These are phyloP conservation scores for Portevinia maculata DNA, from an alignment of 2,888 invertebrate species.

Conservation along the genomic window DNA sequence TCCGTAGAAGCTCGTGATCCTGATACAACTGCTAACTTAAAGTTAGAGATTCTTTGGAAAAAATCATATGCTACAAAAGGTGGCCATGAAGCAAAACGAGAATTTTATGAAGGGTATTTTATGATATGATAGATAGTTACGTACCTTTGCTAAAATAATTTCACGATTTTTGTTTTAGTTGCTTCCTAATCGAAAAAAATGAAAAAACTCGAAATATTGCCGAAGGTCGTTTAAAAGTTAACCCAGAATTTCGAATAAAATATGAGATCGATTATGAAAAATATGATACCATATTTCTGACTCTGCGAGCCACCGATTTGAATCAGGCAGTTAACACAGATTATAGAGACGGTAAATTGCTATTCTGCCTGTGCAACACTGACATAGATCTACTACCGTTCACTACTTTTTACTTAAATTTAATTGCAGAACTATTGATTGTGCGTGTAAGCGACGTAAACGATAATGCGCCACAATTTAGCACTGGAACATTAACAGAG, in stretches of 20 bases:
- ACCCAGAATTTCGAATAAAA: constrained; percentile 67
- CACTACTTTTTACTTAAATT: background rate
- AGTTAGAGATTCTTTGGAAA: constrained; percentile 86
- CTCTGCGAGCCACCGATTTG: constrained; percentile 83
- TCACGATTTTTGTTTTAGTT: constrained; percentile 74
- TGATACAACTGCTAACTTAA: constrained; percentile 85
- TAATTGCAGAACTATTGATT: constrained; percentile 84
- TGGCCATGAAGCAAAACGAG: constrained; percentile 79
- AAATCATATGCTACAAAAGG: constrained; percentile 85
- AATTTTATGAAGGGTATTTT: constrained; percentile 62
- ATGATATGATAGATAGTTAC: background rate
- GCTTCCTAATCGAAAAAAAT: constrained; percentile 77
- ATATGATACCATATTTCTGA: constrained; percentile 85
- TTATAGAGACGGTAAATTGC: constrained; percentile 83
- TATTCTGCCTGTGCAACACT: too few species aligned
- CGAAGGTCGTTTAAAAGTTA: constrained; percentile 75
- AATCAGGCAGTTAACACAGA: constrained; percentile 83
- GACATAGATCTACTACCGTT: too few species aligned
- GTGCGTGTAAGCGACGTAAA: constrained; percentile 86
- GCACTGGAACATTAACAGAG: constrained; percentile 82
- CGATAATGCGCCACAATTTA: constrained; percentile 86
- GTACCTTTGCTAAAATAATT: background rate
- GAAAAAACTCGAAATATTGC: constrained; percentile 67
- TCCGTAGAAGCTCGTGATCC: constrained; percentile 84
- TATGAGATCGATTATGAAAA: constrained; percentile 85